phyloP scores from a whole-genome alignment of 2,797 vertebrate genomes.

The Tadarida brasiliensis region DNA sequence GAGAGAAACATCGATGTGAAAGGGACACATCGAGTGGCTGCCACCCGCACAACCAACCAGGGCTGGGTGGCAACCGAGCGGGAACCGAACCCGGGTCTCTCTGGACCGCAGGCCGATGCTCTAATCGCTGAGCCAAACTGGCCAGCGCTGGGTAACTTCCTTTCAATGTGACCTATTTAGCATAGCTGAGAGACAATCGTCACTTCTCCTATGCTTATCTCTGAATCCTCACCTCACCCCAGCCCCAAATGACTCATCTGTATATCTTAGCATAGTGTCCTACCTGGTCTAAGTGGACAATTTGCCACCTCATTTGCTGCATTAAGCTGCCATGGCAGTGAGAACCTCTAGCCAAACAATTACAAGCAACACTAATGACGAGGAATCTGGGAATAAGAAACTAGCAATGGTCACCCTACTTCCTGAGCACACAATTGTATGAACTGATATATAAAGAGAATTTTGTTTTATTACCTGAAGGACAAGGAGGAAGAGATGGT shows the following conservation, averaged over 20 bases:
- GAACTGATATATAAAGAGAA: background rate
- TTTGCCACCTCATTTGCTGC: background rate
- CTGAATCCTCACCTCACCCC: background rate
- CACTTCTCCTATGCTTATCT: background rate
- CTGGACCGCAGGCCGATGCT: too few relatives aligned
- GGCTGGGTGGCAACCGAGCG: too few relatives aligned
- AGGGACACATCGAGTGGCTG: too few relatives aligned
- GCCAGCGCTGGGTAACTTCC: background rate
- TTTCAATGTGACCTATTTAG: background rate
- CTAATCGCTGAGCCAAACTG: too few relatives aligned
- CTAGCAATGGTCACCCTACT: background rate
- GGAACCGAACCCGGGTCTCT: too few relatives aligned
- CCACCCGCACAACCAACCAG: too few relatives aligned
- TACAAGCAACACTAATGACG: background rate
- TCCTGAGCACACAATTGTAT: background rate
- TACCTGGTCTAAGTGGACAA: background rate
- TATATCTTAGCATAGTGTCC: background rate
- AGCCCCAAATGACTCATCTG: background rate
- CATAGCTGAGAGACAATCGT: background rate
- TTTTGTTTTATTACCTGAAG: background rate
- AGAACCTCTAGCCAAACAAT: background rate
- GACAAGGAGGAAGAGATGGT: background rate
- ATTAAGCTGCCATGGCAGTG: background rate
- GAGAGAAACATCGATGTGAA: too few relatives aligned
- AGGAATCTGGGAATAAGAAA: background rate